Conservation (phyloP, 2,888 invertebrate genomes). For the Leptothorax acervorum region DNA sequence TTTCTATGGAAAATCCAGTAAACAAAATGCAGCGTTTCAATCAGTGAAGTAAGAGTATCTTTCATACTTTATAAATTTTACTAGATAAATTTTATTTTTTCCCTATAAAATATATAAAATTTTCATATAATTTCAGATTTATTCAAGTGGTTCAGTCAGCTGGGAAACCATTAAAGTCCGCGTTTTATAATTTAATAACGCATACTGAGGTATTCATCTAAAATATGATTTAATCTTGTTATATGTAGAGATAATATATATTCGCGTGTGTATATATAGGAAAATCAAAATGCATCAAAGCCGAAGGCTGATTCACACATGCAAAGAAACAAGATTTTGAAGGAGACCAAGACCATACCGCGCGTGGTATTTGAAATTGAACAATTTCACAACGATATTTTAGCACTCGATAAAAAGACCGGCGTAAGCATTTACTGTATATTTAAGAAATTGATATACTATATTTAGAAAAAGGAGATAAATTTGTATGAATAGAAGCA, state of each 20-base stretch:
- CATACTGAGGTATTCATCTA: conserved; percentile 86
- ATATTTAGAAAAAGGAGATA: conserved; percentile 5
- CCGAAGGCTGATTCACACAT: conserved; percentile 83
- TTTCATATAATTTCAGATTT: conserved; percentile 71
- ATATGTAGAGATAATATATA: background rate
- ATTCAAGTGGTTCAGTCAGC: conserved; percentile 85
- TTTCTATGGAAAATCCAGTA: conserved; percentile 86
- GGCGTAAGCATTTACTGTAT: conserved; percentile 84
- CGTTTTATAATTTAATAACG: conserved; percentile 87
- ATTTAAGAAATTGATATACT: conserved; percentile 22
- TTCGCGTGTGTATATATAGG: conserved; percentile 59
- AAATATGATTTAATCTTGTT: conserved; percentile 19
- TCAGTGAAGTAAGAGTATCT: conserved; percentile 84
- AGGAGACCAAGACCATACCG: conserved; percentile 89
- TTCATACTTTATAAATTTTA: conserved; percentile 47
- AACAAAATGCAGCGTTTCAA: conserved; percentile 86
- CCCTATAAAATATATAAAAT: background rate
- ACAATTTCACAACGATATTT: conserved; percentile 88
- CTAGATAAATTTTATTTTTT: background rate
- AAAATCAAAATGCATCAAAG: conserved; percentile 79
- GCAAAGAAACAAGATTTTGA: conserved; percentile 87
- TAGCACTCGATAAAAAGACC: conserved; percentile 88
- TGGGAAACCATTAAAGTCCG: conserved; percentile 88
- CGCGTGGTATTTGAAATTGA: conserved; percentile 89
- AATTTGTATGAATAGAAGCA: conserved; percentile 7